These are phyloP conservation scores for Cerceris rybyensis DNA, from an alignment of 2,888 invertebrate species.

Conservation along the genomic window DNA sequence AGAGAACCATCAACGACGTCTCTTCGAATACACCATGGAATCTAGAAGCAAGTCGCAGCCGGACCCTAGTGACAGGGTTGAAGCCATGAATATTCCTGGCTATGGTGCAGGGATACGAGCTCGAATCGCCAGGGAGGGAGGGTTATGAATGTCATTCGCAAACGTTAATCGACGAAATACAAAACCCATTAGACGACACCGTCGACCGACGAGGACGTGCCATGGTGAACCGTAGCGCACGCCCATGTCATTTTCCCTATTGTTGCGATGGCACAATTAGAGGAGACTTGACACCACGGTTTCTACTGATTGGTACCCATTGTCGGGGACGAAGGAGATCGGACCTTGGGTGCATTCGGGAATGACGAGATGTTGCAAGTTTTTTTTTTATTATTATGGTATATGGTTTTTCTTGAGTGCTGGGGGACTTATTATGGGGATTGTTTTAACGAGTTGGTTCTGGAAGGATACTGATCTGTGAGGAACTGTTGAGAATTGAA, in stretches of 20 bases:
- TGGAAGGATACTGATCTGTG: too few relatives aligned
- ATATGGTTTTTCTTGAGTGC: too few relatives aligned
- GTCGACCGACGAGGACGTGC: conserved; percentile 30
- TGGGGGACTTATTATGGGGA: too few relatives aligned
- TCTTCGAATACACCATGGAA: background rate
- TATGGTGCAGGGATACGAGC: conserved; percentile 8
- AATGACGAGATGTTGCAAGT: background rate
- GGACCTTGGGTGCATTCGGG: conserved; percentile 2
- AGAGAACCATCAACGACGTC: background rate
- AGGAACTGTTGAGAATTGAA: too few relatives aligned
- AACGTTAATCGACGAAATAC: conserved; percentile 73
- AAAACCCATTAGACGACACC: conserved; percentile 72
- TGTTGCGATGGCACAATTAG: conserved; percentile 66
- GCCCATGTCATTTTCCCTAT: conserved; percentile 72
- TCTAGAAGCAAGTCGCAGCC: conserved; percentile 39
- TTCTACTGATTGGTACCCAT: conserved; percentile 58
- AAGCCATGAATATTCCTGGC: conserved; percentile 58
- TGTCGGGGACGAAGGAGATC: conserved; percentile 35
- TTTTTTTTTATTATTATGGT: too few relatives aligned
- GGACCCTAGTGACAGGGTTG: conserved; percentile 18
- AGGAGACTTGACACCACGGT: conserved; percentile 61
- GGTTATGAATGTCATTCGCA: conserved; percentile 72
- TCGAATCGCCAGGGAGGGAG: conserved; percentile 33
- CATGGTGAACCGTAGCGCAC: conserved; percentile 53
- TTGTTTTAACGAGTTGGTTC: too few relatives aligned